Conservation (phyloP, 2,888 invertebrate species). For the Catonia carolina region DNA sequence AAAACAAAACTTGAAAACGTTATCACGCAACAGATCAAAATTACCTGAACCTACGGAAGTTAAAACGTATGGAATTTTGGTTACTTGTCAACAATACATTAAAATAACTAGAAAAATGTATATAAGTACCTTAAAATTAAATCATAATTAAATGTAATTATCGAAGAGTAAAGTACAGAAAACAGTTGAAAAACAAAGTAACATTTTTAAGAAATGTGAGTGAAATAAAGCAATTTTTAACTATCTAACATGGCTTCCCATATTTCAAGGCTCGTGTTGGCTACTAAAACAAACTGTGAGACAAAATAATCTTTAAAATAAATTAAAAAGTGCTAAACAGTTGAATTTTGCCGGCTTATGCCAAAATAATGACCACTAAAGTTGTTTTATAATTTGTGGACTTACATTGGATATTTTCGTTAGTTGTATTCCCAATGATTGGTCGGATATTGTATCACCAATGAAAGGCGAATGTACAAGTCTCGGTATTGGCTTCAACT, state of each 20-base stretch:
- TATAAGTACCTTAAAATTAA: too few relatives aligned
- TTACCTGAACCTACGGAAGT: too few relatives aligned
- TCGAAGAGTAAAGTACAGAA: not conserved
- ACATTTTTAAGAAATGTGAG: not conserved
- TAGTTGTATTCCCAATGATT: constrained; percentile 78
- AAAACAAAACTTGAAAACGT: too few relatives aligned
- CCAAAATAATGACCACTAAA: constrained; percentile 23
- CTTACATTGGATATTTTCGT: constrained; percentile 67
- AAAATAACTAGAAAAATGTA: not conserved
- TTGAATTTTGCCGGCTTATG: constrained; percentile 32
- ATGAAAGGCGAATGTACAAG: constrained; percentile 31
- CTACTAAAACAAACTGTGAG: too few relatives aligned
- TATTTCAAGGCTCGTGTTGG: not conserved
- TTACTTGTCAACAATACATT: not conserved
- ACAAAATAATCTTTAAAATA: not conserved
- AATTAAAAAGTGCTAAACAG: constrained; percentile 13
- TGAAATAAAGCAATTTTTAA: not conserved
- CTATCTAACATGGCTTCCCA: constrained; percentile 8
- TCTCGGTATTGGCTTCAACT: constrained; percentile 25
- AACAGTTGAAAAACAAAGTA: not conserved
- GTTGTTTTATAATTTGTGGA: constrained; percentile 54
- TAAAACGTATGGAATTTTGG: too few relatives aligned
- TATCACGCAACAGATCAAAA: too few relatives aligned
- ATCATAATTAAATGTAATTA: too few relatives aligned
- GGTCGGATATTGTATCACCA: constrained; percentile 54